Evolutionary conservation across 2,797 vertebrate genomes (phyloP).

Genomic region (Gallinago solitaria): DNA sequence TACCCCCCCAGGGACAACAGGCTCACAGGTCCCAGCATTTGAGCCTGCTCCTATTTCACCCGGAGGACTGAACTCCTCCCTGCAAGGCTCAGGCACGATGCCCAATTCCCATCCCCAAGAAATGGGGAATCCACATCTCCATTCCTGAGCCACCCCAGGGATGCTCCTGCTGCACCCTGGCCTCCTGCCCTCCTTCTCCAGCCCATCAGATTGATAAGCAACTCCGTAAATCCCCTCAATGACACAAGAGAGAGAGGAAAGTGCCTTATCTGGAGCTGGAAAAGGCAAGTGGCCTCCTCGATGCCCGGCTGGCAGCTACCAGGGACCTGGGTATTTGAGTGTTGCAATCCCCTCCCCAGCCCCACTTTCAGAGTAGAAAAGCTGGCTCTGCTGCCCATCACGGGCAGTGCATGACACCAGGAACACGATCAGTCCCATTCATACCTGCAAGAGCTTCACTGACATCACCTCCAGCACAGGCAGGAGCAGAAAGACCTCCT

Average conservation of each 20-base stretch:
- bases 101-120: neutral
- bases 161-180: neutral
- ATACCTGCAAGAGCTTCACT: neutral
- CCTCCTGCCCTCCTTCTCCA: neutral
- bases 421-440: neutral
- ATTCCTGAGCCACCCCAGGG: neutral
- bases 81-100: fast-evolving
- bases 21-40: neutral
- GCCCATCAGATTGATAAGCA: fast-evolving
- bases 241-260: neutral
- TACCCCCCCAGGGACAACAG: fast-evolving
- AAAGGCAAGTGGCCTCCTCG: neutral
- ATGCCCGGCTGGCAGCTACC: neutral
- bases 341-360: constrained; percentile 21
- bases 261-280: neutral
- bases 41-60: neutral
- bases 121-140: fast-evolving
- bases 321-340: neutral
- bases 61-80: neutral
- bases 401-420: neutral
- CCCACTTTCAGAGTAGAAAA: constrained; percentile 41
- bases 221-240: neutral
- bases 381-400: constrained; percentile 13
- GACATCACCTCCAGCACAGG: neutral
- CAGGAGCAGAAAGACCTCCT: neutral